Evolutionary conservation across 2,888 invertebrate genomes (phyloP).

Genomic region (Scaptomyza caliginosa): DNA sequence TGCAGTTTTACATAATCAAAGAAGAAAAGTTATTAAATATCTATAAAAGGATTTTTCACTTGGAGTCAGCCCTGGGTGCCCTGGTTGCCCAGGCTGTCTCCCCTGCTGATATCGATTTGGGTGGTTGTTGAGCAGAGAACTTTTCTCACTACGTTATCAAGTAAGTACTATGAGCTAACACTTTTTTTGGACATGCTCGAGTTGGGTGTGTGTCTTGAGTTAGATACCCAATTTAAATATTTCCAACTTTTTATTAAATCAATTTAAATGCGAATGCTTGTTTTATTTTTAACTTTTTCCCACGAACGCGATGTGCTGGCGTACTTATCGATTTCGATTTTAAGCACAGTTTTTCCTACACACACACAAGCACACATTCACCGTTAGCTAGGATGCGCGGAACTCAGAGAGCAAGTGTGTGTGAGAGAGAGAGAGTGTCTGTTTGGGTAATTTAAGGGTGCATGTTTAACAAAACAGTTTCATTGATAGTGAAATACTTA

Average conservation of each 20-base stretch:
- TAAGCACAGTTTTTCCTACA: slow-evolving; percentile 49
- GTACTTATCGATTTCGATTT: slow-evolving; percentile 81
- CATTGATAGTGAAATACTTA: slow-evolving; percentile 30
- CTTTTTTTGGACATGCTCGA: slow-evolving; percentile 82
- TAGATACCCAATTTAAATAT: slow-evolving; percentile 23
- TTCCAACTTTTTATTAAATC: slow-evolving; percentile 26
- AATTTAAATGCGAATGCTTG: slow-evolving; percentile 36
- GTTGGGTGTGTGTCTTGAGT: slow-evolving; percentile 33
- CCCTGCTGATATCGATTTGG: slow-evolving; percentile 47
- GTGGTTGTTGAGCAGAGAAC: slow-evolving; percentile 7
- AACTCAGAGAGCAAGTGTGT: slow-evolving; percentile 6
- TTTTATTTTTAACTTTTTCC: slow-evolving; percentile 30
- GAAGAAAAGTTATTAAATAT: slow-evolving; percentile 2
- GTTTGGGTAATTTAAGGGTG: slow-evolving; percentile 24
- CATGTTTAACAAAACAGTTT: slow-evolving; percentile 18
- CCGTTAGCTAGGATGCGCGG: slow-evolving; percentile 48
- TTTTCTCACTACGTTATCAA: slow-evolving; percentile 21
- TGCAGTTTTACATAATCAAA: slow-evolving; percentile 41
- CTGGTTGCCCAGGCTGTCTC: slow-evolving; percentile 17
- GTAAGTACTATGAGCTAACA: slow-evolving; percentile 74
- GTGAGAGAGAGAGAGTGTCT: not conserved
- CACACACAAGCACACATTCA: slow-evolving; percentile 27
- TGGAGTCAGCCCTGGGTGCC: slow-evolving; percentile 10
- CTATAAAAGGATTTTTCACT: slow-evolving; percentile 42
- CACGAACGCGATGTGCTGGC: slow-evolving; percentile 45